Percentiles rank a stretch among this genome's conserved stretches.
Evolutionary conservation across 2,888 invertebrate genomes (phyloP).

Genomic region (Leptogaster cylindrica): DNA sequence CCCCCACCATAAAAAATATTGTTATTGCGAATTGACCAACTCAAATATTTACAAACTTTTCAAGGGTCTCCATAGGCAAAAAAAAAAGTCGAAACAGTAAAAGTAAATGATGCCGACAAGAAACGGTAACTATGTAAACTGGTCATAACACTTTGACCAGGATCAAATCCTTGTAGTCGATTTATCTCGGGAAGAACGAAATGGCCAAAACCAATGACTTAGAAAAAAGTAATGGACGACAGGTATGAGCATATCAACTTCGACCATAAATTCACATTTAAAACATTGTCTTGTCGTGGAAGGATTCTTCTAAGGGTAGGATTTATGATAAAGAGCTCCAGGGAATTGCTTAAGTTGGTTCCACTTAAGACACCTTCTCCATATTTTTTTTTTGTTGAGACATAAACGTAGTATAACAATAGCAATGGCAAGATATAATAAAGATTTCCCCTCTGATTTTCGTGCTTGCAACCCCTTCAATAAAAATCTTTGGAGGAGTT

Average conservation of each 20-base stretch:
- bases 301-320: not conserved
- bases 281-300: not conserved
- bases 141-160: conserved; percentile 12
- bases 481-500: not conserved
- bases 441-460: not conserved
- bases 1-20: conserved; percentile 20
- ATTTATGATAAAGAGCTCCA: too few species aligned
- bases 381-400: not conserved
- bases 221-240: conserved; percentile 14
- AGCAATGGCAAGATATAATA: not conserved
- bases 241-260: not conserved
- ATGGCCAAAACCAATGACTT: conserved; percentile 7
- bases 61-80: not conserved
- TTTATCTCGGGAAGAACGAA: not conserved
- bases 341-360: too few species aligned
- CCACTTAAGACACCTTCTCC: too few species aligned
- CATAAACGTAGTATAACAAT: not conserved
- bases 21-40: conserved; percentile 22
- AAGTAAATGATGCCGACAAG: not conserved
- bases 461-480: not conserved
- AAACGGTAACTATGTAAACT: conserved; percentile 5
- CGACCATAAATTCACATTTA: not conserved
- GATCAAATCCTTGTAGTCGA: conserved; percentile 13
- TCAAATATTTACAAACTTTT: conserved; percentile 31
- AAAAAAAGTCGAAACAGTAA: conserved; percentile 6